Evolutionary conservation across 2,888 invertebrate genomes (phyloP), one percentile per base, ranked within the genome.

Genomic region (Gymnocheta viridis): DNA sequence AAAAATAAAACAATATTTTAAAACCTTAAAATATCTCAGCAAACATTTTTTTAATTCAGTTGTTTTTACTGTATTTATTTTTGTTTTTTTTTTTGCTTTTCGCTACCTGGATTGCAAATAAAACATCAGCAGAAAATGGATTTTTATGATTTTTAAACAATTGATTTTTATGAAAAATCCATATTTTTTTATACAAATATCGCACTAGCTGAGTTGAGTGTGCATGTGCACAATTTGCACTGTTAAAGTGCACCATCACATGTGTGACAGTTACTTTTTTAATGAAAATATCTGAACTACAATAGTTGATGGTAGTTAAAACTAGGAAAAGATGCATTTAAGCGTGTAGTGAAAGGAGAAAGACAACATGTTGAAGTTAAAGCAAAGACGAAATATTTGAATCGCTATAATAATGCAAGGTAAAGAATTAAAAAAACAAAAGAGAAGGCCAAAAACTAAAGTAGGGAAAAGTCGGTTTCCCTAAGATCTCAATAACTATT

Each of bases 211-310:
- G 12, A 4, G 2, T 29, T 29, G 29, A 17, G 27, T 27, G 29
- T 56, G 44, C 32, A 14, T 58, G n/a, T n/a, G n/a, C n/a, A n/a
- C 7, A 29, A 47, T 47, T 19, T 64, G 14, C 12, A 29, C 19
- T 35, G 10, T 19, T 12, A 38, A 47, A 32, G 14, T 32, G 19
- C 47, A 66, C 22, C 66, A 49, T 66, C 47, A 60, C 17, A 35
- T 60, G 72, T 60, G 72, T 44, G 22, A 60, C 32, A 60, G 47
- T 60, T 49, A 24, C 19, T 14, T 27, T 60, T 58, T 60, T 72
- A 49, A 73, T 73, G 47, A 73, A 73, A 73, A 73, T 60, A 60
- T 73, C 47, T 60, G 47, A 49, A 49, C 60, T 60, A 41, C 32
- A 47, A n/a, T 47, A n/a, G 29, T 44, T 56, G 70, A 19, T 41